Evolutionary conservation across 2,888 invertebrate species (phyloP), one percentile per base, ranked within the genome.

Genomic region (Atethmia centrago): DNA sequence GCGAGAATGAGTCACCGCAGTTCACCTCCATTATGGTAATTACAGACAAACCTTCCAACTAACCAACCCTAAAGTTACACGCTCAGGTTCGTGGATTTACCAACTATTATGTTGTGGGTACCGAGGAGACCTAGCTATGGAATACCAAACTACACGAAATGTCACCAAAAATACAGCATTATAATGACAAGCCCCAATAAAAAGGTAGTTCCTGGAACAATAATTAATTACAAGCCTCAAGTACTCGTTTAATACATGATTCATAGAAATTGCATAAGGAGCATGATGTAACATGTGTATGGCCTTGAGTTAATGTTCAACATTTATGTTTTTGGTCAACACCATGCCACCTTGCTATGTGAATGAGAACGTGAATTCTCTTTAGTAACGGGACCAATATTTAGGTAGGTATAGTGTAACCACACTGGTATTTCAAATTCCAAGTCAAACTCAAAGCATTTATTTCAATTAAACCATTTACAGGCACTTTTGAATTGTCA

Each of bases 61-160:
- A 68, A 75, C 69, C 71, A 49, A 77, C 77, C 82, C 67, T 67
- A 72, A 67, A 78, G 49, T 25, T 47, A 31, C 82, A 82, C 82
- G 82, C 66, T 59, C 66, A 55, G 49, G 49, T 66, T 70, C 10
- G 25, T 68, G 56, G 51, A 58, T 58, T 36, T 47, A 61, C 19
- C 42, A 36, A 31, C 9, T 49, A 36, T 21, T 40, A 56, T 12
- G 21, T 49, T 28, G 47, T 4, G 14, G 12, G 21, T n/a, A 75
- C 19, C n/a, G n/a, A n/a, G 3, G 55, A 40, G 42, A 66, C 25
- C 16, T 16, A 21, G 25, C 5, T 40, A 21, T 25, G 49, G 28
- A 49, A 69, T n/a, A 36, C 19, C 19, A 9, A 31, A 10, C 25
- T 4, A 68, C 45, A 7, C 12, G 16, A 72, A 69, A 31, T 40